Evolutionary conservation across 1,140 invertebrate genomes (phyloP), one percentile per base, ranked within the genome.

Genomic region (Trachelipus rathkii): DNA sequence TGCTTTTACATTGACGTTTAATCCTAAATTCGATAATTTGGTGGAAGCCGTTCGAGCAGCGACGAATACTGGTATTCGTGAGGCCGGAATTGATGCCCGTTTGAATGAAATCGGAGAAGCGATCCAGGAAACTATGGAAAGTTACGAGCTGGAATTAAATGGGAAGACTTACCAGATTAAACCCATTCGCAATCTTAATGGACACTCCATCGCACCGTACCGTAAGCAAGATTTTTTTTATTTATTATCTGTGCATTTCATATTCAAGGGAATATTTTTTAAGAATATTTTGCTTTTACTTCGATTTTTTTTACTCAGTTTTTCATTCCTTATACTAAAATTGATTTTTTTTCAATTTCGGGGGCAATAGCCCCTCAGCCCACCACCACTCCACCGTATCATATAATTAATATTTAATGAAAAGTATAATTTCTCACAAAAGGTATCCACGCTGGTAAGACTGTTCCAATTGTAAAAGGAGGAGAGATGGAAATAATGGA

Each of bases 91-190:
- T 82, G 98, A 99, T 87, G 98, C 97, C 0, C 90, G 95, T 82
- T 88, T 99, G 70, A 98, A 97, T 86, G 97, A 99, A 84, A 92
- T 99, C 82, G 98, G 98, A 19, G 94, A 95, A 82, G 93, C 94
- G 6, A 96, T 99, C 83, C 97, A 99, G 85, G 97, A 99, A 87
- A 95, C 97, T 0, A 99, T 99, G 98, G 98, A 99, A 83, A 98
- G 95, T 0, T 98, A 99, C 87, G 98, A 99, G 88, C 91, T 99
- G 3, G 97, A 99, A 86, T 84, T 99, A 23, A 94, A 99, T 87
- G 97, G 98, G 44, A 97, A 98, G 88, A 93, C 92, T 43, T 98
- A 97, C 87, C 95, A 91, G 87, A 93, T 99, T 6, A 99, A 98
- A 86, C 93, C 96, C 3, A 99, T 99, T 82, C 89, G 98, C 69